phyloP scores from a whole-genome alignment of 2,797 vertebrate species.

The Clarias pachynema region DNA sequence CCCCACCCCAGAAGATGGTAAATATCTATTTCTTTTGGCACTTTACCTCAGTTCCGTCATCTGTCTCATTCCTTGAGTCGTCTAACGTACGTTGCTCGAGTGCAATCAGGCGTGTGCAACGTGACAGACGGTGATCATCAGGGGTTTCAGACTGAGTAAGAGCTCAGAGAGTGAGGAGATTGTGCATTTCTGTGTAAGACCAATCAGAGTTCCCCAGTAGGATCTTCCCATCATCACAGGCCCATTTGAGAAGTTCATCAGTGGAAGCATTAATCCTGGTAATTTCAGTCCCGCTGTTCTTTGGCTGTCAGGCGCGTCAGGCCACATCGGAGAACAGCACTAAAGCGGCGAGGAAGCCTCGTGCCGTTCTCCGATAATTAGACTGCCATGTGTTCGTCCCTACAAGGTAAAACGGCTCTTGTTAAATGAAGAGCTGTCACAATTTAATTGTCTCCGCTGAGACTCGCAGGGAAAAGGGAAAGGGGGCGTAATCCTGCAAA shows the following conservation, averaged over 20 bases:
- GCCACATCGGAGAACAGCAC: constrained; percentile 64
- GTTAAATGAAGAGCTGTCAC: constrained; percentile 78
- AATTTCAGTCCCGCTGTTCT: constrained; percentile 73
- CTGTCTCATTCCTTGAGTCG: background rate
- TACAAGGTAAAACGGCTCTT: constrained; percentile 72
- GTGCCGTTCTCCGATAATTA: constrained; percentile 73
- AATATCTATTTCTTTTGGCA: background rate
- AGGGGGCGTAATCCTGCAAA: constrained; percentile 60
- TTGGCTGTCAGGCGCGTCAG: constrained; percentile 75
- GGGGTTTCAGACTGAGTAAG: constrained; percentile 21
- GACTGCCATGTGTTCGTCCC: constrained; percentile 76
- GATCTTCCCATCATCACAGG: constrained; percentile 68
- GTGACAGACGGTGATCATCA: constrained; percentile 25
- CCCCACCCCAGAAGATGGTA: background rate
- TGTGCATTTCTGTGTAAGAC: constrained; percentile 8
- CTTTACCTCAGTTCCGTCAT: background rate
- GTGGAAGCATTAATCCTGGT: constrained; percentile 76
- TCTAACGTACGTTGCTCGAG: background rate
- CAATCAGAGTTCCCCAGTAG: constrained; percentile 27
- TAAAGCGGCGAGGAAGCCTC: constrained; percentile 65
- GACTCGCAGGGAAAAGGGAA: constrained; percentile 58
- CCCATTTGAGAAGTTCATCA: constrained; percentile 72
- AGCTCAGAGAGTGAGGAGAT: constrained; percentile 21
- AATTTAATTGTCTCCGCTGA: constrained; percentile 77
- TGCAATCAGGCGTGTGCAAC: constrained; percentile 9